Base-by-base conservation (phyloP, 1,140 invertebrate genomes). In the Drosophila malerkotliana region DNA sequence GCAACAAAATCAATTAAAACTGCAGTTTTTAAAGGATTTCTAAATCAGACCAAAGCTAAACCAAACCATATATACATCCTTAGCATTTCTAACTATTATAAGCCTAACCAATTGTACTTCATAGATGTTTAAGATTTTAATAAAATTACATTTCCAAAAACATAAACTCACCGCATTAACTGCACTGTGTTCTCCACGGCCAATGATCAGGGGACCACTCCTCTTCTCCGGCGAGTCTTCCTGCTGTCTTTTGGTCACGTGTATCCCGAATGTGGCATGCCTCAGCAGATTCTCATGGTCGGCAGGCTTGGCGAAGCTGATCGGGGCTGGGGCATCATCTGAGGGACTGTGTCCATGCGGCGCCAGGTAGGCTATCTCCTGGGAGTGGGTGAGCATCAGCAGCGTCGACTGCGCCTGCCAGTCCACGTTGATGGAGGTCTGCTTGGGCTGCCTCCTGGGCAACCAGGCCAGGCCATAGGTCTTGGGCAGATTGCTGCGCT, bases 351-450 rank as follows among this genome's bases (percentile, higher is more conserved):
- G 77, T 18, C 85, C 87, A 7, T 79, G 69, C 18, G 54, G 7
- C 8, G 71, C 62, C 62, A 91, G 54, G 47, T 79, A 90, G 10
- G 77, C 72, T 34, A 92, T 88, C 75, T 92, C 76, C 64, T 91
- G 94, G 56, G 93, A 91, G 1, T 92, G 91, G 72, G 93, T 93
- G 21, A 95, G 92, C 81, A 95, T 94, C 53, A 92, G 94, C 6
- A 95, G 79, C 61, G 94, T 93, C 0, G 94, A 94, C 45, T 93
- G 92, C 66, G 92, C 90, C 84, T 94, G 94, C 94, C 94, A 95
- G 15, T 85, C 79, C 47, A 92, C 64, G 39, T 90, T 84, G 0
- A 91, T 81, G n/a, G 92, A 90, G 66, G 92, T 87, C 63, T 73
- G 82, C 59, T 91, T 93, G 89, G 76, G 92, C 79, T 75, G 88